These are phyloP conservation scores for Cloeon dipterum DNA, from an alignment of 2,888 invertebrate genomes.

Conservation along the genomic window DNA sequence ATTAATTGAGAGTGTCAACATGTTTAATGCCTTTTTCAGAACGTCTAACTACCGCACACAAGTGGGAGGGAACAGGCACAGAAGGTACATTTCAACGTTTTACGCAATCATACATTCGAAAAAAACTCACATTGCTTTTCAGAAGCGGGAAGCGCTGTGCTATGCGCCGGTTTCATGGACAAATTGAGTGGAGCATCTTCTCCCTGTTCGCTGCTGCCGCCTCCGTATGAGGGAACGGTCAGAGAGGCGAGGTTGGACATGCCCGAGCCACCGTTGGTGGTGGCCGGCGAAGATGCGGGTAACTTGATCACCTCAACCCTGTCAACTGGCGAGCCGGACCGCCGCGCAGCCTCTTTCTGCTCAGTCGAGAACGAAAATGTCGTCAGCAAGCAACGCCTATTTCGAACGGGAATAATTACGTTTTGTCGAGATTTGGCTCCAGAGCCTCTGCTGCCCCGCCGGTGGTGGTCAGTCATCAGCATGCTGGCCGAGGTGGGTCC, in stretches of 20 bases:
- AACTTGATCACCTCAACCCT: slow-evolving; percentile 64
- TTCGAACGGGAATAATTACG: too few relatives aligned
- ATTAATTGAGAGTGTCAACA: slow-evolving; percentile 20
- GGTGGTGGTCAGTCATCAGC: not conserved
- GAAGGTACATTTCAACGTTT: too few relatives aligned
- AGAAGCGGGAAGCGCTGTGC: not conserved
- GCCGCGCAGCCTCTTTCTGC: too few relatives aligned
- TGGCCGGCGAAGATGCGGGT: slow-evolving; percentile 28
- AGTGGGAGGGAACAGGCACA: too few relatives aligned
- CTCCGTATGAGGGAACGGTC: not conserved
- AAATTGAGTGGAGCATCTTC: slow-evolving; percentile 62
- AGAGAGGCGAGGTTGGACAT: not conserved
- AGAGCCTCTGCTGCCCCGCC: too few relatives aligned
- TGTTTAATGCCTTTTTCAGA: slow-evolving; percentile 27
- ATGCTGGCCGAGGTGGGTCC: slow-evolving; percentile 7
- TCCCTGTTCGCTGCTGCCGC: slow-evolving; percentile 23
- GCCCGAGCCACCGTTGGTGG: slow-evolving; percentile 12
- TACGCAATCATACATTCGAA: too few relatives aligned
- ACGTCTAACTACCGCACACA: too few relatives aligned
- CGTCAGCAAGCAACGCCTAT: too few relatives aligned
- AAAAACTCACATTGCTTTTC: not conserved
- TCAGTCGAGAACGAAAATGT: too few relatives aligned
- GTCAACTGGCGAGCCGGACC: slow-evolving; percentile 19
- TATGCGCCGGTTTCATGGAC: slow-evolving; percentile 39
- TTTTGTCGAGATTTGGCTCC: slow-evolving; percentile 6